A percentile compares a stretch with the other conserved stretches of the same genome.
Evolutionary conservation across 1,140 invertebrate species (phyloP).

Genomic region (Camponotus vicinus): DNA sequence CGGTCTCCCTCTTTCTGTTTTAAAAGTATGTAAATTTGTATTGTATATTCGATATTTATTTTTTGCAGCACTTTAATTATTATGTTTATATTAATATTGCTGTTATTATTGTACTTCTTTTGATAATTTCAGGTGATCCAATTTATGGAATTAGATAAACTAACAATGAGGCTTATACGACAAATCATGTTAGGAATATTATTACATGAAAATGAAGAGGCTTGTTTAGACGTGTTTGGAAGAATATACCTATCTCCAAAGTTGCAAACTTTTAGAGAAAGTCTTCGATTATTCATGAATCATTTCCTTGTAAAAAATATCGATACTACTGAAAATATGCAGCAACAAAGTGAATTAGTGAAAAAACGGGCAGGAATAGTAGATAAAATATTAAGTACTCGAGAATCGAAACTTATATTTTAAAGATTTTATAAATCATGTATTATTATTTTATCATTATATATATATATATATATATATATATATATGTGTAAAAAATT

Average conservation of each 20-base stretch:
- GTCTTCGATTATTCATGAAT: conserved; percentile 92
- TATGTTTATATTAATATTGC: not conserved
- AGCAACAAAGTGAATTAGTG: conserved; percentile 86
- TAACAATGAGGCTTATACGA: conserved; percentile 90
- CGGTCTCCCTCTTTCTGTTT: conserved; percentile 92
- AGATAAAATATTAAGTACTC: conserved; percentile 86
- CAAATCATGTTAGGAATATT: conserved; percentile 91
- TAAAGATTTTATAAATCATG: conserved; percentile 48
- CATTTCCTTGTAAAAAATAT: conserved; percentile 92
- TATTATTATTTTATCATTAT: too few relatives aligned
- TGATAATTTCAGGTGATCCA: conserved; percentile 89
- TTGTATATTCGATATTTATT: not conserved
- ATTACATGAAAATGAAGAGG: conserved; percentile 87
- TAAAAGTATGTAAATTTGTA: conserved; percentile 90
- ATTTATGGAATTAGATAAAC: conserved; percentile 92
- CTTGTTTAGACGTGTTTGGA: conserved; percentile 89
- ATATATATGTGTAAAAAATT: too few relatives aligned
- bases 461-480: too few relatives aligned
- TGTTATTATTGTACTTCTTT: not conserved
- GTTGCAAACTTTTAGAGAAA: conserved; percentile 91
- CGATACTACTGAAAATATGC: conserved; percentile 84
- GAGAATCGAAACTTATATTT: conserved; percentile 75
- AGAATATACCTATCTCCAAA: conserved; percentile 89
- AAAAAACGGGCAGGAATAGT: conserved; percentile 86
- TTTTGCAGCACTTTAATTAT: not conserved